phyloP scores from a whole-genome alignment of 2,113 vertebrate species.

The Setophaga coronata region DNA sequence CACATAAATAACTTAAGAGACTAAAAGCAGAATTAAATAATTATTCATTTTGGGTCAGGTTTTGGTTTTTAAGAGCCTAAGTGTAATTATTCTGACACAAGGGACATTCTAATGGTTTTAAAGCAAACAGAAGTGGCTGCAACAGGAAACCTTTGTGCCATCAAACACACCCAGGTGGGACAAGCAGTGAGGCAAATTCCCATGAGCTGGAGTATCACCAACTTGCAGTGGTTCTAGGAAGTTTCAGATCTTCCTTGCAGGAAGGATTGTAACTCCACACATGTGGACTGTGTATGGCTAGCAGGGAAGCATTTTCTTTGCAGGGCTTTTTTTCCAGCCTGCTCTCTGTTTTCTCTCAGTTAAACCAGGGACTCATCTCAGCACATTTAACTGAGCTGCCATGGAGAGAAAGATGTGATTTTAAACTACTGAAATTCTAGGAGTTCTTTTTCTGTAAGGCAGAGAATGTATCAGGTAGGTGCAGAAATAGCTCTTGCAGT shows the following conservation, averaged over 20 bases:
- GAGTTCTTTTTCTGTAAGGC: background rate
- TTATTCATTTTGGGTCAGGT: background rate
- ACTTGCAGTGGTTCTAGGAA: background rate
- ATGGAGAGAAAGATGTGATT: background rate
- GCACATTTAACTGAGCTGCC: background rate
- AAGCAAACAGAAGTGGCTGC: background rate
- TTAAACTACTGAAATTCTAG: background rate
- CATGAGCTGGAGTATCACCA: background rate
- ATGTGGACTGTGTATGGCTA: background rate
- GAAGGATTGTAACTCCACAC: background rate
- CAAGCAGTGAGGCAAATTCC: background rate
- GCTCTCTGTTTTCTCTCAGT: background rate
- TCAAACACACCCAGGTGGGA: accelerated
- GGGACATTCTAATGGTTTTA: background rate
- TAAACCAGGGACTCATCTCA: background rate
- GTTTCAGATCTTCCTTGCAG: background rate
- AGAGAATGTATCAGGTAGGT: background rate
- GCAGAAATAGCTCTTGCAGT: background rate
- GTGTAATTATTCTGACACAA: background rate
- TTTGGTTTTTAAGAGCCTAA: slow-evolving; percentile 15
- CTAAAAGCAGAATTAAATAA: slow-evolving; percentile 33
- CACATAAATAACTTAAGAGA: slow-evolving; percentile 2
- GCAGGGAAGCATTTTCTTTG: background rate
- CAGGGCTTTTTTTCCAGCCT: background rate
- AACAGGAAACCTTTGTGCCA: background rate